phyloP scores from a whole-genome alignment of 2,797 vertebrate genomes.

The Hephaestus fuliginosus region DNA sequence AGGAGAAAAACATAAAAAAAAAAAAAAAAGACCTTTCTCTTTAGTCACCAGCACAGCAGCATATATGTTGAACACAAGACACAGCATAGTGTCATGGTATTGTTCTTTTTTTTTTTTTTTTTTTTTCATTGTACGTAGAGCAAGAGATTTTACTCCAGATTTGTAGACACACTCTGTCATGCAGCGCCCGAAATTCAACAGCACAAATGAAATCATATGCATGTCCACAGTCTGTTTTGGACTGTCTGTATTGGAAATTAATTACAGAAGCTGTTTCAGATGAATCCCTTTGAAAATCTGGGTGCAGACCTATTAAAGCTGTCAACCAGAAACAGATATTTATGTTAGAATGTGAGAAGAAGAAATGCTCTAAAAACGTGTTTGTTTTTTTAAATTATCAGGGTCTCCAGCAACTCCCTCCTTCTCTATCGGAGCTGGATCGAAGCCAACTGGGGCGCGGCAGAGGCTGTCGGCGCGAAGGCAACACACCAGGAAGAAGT shows the following conservation, averaged over 20 bases:
- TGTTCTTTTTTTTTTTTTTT: too few relatives aligned
- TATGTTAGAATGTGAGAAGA: neutral
- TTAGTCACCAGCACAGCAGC: too few relatives aligned
- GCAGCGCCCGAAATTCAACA: too few relatives aligned
- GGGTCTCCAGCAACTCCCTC: conserved; percentile 85
- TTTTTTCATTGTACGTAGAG: too few relatives aligned
- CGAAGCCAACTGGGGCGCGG: conserved; percentile 87
- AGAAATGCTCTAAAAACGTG: neutral
- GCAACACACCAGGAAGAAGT: conserved; percentile 96
- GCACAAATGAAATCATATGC: too few relatives aligned
- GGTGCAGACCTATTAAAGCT: neutral
- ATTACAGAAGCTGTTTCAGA: neutral
- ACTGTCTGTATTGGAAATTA: neutral
- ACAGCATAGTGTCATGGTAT: too few relatives aligned
- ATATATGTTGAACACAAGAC: too few relatives aligned
- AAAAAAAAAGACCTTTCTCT: neutral
- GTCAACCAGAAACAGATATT: neutral
- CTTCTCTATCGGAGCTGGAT: conserved; percentile 95
- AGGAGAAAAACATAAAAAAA: neutral
- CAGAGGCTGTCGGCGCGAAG: conserved; percentile 94
- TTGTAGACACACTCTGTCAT: too few relatives aligned
- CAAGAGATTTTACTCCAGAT: neutral
- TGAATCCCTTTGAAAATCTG: neutral
- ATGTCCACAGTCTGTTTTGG: too few relatives aligned
- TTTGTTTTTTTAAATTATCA: conserved; percentile 63